Evolutionary conservation across 2,888 invertebrate species (phyloP), one percentile per base, ranked within the genome.

Genomic region (Nyleta sp.): DNA sequence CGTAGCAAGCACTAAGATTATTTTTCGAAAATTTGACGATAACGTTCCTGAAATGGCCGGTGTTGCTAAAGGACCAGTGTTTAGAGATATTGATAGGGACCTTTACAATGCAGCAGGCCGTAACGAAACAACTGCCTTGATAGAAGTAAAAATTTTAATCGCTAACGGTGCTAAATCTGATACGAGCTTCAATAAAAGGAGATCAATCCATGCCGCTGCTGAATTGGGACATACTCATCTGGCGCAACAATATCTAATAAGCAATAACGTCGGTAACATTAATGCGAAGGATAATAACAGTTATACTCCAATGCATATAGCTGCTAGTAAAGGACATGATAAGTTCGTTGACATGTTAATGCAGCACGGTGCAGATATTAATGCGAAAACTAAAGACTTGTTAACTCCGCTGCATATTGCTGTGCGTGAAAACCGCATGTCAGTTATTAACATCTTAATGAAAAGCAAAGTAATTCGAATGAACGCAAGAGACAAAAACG

Each of bases 21-120:
- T 50, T 15, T 50, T 50, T 15, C 8, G 50, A 13, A 50, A 28
- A 22, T 50, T 50, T 15, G 17, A 31, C 50, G 10, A 50, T 13
- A 15, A 31, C 24, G 13, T 24, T 24, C 31, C 50, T 1, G 28
- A 50, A 31, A 15, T 50, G 7, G 15, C 10, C 2, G 50, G 50
- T 2, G 15, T 15, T 13, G 11, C 24, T 15, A 15, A 50, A 24
- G n/a, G 24, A 50, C 7, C 8, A 8, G 15, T 7, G 31, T 50
- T 50, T 15, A 50, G 28, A 31, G 50, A 50, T 10, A 50, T 50
- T 8, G 31, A 50, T 2, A 28, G 50, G 28, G 50, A 50, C 10
- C 28, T 50, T 8, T 50, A 31, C 31, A 22, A 50, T 31, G 13
- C 28, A 13, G 15, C 5, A 42, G 11, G 17, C 17, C 15, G n/a